Evolutionary conservation across 2,888 invertebrate genomes (phyloP).

Genomic region (Acholoe squamosa): DNA sequence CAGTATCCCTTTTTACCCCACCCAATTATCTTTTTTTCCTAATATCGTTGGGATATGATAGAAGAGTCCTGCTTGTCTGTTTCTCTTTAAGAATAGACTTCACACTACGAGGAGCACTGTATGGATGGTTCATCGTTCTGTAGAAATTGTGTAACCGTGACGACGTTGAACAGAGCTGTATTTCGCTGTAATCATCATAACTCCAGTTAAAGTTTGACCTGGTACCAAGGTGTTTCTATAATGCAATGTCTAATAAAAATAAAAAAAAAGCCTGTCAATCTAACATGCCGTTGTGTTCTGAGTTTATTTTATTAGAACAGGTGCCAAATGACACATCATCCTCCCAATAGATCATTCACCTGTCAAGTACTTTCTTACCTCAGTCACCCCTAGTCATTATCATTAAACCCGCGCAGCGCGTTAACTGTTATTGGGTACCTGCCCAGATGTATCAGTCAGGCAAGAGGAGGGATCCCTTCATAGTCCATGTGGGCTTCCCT

Average conservation of each 20-base stretch:
- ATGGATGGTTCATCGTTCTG: slow-evolving; percentile 12
- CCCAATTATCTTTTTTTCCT: not conserved
- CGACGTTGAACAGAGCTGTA: not conserved
- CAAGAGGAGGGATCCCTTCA: too few species aligned
- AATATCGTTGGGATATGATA: not conserved
- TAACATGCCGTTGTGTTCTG: not conserved
- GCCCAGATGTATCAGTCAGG: too few species aligned
- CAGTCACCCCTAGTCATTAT: too few species aligned
- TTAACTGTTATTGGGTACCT: too few species aligned
- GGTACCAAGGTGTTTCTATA: slow-evolving; percentile 39
- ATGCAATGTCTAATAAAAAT: slow-evolving; percentile 33
- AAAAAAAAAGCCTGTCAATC: slow-evolving; percentile 37
- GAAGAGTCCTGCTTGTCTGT: slow-evolving; percentile 11
- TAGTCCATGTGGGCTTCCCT: too few species aligned
- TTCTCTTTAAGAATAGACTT: not conserved
- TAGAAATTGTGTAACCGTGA: not conserved
- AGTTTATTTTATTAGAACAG: not conserved
- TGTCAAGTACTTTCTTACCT: too few species aligned
- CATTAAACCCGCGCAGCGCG: too few species aligned
- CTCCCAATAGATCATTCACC: too few species aligned
- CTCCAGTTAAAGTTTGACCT: not conserved
- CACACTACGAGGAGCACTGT: slow-evolving; percentile 13
- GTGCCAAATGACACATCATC: too few species aligned
- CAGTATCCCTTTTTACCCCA: not conserved
- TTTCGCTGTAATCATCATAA: not conserved